These are phyloP conservation scores for Apotomis betuletana DNA, from an alignment of 2,888 invertebrate species.

Conservation along the genomic window DNA sequence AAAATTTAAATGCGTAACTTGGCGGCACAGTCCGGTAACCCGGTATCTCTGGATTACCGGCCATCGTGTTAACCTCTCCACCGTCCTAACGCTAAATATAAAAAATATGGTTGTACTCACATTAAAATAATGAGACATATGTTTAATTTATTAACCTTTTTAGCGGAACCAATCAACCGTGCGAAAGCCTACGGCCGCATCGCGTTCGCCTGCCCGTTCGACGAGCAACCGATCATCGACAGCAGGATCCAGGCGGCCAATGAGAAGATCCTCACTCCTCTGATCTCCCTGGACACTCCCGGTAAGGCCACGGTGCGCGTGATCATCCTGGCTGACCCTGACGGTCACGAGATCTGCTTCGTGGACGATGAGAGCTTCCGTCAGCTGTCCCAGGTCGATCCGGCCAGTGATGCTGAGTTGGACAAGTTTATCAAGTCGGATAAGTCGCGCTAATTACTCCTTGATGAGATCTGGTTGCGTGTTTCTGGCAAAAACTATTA, in stretches of 20 bases:
- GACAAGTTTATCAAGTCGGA: constrained; percentile 89
- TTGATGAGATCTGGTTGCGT: neutral
- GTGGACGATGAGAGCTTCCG: constrained; percentile 98
- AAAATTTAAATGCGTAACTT: no score
- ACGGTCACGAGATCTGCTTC: constrained; percentile 99
- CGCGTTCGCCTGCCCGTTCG: constrained; percentile 94
- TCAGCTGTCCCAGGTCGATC: constrained; percentile 93
- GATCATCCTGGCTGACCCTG: constrained; percentile 98
- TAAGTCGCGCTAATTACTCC: constrained; percentile 70
- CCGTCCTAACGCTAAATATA: no score
- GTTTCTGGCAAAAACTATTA: no score
- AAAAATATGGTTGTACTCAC: no score
- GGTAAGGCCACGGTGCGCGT: constrained; percentile 98
- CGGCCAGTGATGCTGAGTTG: constrained; percentile 90
- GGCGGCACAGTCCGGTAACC: no score
- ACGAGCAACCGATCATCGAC: constrained; percentile 90
- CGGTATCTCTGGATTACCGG: no score
- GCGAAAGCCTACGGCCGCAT: constrained; percentile 97
- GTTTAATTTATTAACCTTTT: neutral
- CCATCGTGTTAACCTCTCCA: no score
- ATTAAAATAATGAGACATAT: no score
- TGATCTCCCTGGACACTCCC: constrained; percentile 97
- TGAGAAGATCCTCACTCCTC: constrained; percentile 92
- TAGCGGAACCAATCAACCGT: constrained; percentile 88
- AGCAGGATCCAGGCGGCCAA: constrained; percentile 87